These are phyloP conservation scores for Mimas tiliae DNA, from an alignment of 2,888 invertebrate species.

Conservation along the genomic window DNA sequence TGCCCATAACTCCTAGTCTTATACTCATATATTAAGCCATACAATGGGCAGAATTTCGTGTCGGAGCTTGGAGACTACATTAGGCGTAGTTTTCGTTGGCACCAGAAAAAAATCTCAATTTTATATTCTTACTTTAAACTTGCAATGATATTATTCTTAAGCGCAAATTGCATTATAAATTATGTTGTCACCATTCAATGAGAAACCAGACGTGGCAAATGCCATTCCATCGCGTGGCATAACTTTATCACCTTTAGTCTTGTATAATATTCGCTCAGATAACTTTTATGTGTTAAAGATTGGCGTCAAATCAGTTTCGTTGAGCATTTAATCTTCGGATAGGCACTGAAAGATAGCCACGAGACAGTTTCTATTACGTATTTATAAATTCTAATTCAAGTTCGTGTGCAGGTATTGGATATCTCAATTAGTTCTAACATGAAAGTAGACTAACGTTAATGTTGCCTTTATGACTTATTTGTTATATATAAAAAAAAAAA, in stretches of 20 bases:
- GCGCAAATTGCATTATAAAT: background rate
- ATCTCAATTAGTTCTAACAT: background rate
- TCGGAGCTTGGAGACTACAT: no score
- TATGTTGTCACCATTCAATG: background rate
- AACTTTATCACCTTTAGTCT: background rate
- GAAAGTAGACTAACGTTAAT: no score
- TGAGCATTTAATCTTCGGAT: slow-evolving; percentile 1
- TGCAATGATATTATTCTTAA: background rate
- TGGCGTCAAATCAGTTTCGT: background rate
- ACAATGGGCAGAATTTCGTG: no score
- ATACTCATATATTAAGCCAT: no score
- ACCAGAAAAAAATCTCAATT: no score
- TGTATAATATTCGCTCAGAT: slow-evolving; percentile 9
- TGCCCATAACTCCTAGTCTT: no score
- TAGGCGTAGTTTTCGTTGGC: no score
- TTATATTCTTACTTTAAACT: no score
- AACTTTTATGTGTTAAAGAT: background rate
- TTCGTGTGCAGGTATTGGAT: background rate
- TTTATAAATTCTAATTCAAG: slow-evolving; percentile 2
- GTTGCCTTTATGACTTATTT: no score
- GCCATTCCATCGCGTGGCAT: background rate
- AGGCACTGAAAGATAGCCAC: background rate
- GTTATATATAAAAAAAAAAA: no score
- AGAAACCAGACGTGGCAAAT: background rate
- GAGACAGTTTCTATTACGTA: slow-evolving; percentile 6